These are phyloP conservation scores for Saccopteryx bilineata DNA, from an alignment of 2,113 vertebrate species.

Conservation along the genomic window DNA sequence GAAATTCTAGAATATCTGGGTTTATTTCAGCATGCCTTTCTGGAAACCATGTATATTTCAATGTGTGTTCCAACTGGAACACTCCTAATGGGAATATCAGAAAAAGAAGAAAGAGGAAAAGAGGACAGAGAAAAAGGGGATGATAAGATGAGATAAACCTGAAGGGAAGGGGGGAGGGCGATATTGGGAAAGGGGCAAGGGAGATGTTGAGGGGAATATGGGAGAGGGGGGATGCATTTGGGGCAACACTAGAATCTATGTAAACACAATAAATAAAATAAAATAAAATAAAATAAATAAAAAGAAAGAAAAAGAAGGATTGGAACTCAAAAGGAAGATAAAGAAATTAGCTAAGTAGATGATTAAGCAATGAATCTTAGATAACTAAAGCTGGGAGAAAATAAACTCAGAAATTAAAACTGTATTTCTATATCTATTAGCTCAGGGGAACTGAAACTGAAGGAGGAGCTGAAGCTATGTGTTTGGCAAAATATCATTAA, in stretches of 20 bases:
- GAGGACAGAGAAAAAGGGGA: too few relatives aligned
- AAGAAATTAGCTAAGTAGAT: constrained; percentile 13
- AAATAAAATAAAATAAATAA: too few relatives aligned
- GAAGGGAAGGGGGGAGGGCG: too few relatives aligned
- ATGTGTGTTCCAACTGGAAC: constrained; percentile 33
- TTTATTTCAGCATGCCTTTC: constrained; percentile 15
- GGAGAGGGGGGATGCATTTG: too few relatives aligned
- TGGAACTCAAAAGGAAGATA: constrained; percentile 41
- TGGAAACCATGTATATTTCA: constrained; percentile 27
- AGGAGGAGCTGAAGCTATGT: background rate
- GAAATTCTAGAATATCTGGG: constrained; percentile 39
- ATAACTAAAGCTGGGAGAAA: constrained; percentile 31
- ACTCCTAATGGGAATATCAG: background rate
- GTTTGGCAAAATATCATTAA: constrained; percentile 29
- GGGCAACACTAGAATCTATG: too few relatives aligned
- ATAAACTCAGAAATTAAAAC: constrained; percentile 23
- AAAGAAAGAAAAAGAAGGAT: background rate
- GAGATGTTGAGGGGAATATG: too few relatives aligned
- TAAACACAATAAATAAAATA: too few relatives aligned
- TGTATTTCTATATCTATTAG: background rate
- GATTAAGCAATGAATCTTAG: constrained; percentile 39
- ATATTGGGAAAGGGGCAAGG: too few relatives aligned
- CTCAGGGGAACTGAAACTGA: background rate
- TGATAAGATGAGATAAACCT: too few relatives aligned
- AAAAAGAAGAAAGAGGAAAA: background rate